Percentiles rank a stretch among this genome's conserved stretches.
phyloP scores from a whole-genome alignment of 1,140 invertebrate species.

The Hylyphantes graminicola region DNA sequence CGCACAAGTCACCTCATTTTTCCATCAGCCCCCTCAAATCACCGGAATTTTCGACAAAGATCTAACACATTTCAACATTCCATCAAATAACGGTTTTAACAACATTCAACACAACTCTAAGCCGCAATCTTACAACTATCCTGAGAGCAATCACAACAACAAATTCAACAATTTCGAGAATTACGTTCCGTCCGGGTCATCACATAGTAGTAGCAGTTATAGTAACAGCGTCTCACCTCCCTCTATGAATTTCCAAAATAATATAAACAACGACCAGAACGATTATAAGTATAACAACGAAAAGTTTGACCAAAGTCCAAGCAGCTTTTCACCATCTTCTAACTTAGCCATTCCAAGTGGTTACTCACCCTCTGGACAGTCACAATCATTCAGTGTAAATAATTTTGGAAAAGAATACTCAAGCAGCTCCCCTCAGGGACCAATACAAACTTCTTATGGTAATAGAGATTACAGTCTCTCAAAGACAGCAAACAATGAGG shows the following conservation, averaged over 20 bases:
- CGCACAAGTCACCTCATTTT: neutral
- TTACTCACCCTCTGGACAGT: conserved; percentile 7
- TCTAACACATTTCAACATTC: neutral
- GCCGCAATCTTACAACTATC: neutral
- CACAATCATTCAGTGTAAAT: neutral
- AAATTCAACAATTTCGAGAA: conserved; percentile 20
- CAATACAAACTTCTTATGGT: neutral
- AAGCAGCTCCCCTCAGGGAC: neutral
- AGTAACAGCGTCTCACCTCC: conserved; percentile 23
- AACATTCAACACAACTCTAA: conserved; percentile 6
- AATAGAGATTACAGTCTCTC: neutral
- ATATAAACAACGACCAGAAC: neutral
- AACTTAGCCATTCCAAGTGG: neutral
- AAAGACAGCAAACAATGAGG: neutral
- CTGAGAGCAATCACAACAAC: conserved; percentile 20
- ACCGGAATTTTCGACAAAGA: neutral
- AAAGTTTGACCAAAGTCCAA: conserved; percentile 36
- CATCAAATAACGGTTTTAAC: neutral
- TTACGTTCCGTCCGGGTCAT: conserved; percentile 32
- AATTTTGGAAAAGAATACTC: conserved; percentile 1
- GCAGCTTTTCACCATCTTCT: conserved; percentile 10
- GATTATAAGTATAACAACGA: conserved; percentile 33
- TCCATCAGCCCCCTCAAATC: neutral
- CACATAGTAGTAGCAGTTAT: conserved; percentile 32
- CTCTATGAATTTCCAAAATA: neutral